These are phyloP conservation scores for Drosophila barbarae DNA, from an alignment of 2,888 invertebrate species.

Conservation along the genomic window DNA sequence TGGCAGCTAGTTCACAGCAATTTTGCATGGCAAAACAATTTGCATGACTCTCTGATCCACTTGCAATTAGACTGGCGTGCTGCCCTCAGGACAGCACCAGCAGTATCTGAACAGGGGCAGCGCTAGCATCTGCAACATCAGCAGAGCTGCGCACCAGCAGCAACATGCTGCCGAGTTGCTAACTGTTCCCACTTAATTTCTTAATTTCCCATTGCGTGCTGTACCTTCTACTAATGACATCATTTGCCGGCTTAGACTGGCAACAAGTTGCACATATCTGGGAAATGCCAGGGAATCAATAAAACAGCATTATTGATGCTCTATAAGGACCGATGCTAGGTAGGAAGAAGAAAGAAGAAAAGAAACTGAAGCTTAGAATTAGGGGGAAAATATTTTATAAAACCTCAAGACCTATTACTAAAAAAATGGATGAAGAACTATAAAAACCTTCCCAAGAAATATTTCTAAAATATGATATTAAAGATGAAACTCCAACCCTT, in stretches of 20 bases:
- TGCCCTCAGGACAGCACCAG: conserved; percentile 49
- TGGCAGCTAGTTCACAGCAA: conserved; percentile 41
- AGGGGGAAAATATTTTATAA: too few species aligned
- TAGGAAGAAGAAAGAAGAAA: not conserved
- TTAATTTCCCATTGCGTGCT: conserved; percentile 64
- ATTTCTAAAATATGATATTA: not conserved
- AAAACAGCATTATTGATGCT: conserved; percentile 22
- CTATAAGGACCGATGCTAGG: conserved; percentile 12
- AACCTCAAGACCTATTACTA: too few species aligned
- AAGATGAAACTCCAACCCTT: not conserved
- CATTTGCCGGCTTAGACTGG: conserved; percentile 52
- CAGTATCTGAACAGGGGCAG: not conserved
- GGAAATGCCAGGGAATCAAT: conserved; percentile 29
- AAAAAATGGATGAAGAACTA: not conserved
- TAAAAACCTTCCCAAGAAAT: not conserved
- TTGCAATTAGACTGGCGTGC: conserved; percentile 68
- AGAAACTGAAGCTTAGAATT: too few species aligned
- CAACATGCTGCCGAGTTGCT: conserved; percentile 62
- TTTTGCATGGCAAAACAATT: conserved; percentile 48
- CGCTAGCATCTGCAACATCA: not conserved
- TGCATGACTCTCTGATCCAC: conserved; percentile 53
- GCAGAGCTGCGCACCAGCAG: conserved; percentile 36
- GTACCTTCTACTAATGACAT: conserved; percentile 59
- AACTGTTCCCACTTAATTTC: conserved; percentile 68
- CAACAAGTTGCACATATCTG: conserved; percentile 54